These are phyloP conservation scores for Gambusia affinis DNA, from an alignment of 2,113 vertebrate species.

Conservation along the genomic window DNA sequence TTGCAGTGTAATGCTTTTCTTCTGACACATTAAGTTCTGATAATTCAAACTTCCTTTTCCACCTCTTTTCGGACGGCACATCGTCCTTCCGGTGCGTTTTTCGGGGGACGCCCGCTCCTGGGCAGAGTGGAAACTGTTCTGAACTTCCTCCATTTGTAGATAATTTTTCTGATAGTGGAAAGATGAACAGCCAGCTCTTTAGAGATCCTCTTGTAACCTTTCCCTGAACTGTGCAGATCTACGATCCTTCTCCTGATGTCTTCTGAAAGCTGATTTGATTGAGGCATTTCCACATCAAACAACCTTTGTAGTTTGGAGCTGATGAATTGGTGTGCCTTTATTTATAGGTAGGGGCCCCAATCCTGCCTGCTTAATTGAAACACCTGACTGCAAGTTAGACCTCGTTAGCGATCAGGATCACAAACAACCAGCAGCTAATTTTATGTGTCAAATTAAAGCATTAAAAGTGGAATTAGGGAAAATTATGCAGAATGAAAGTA, in stretches of 20 bases:
- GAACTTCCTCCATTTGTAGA: background rate
- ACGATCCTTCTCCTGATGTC: background rate
- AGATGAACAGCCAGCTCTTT: background rate
- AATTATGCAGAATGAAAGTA: background rate
- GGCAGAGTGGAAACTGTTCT: background rate
- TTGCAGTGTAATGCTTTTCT: background rate
- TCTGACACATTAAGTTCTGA: too few relatives aligned
- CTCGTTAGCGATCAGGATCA: background rate
- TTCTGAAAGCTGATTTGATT: background rate
- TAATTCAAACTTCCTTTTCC: background rate
- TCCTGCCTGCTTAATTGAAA: background rate
- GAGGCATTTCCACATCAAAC: background rate
- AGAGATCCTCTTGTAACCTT: conserved; percentile 5
- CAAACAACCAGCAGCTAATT: background rate
- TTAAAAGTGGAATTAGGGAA: too few relatives aligned
- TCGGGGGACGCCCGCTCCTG: background rate
- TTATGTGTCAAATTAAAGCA: background rate
- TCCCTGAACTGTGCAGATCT: background rate
- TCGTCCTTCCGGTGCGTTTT: background rate
- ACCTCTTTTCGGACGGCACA: background rate
- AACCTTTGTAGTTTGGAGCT: background rate
- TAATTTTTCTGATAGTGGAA: background rate
- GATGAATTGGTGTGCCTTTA: background rate
- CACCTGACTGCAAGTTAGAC: conserved; percentile 1
- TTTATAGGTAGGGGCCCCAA: conserved; percentile 5